Conservation (phyloP, 2,888 invertebrate genomes). For the Hydropsyche betteni region DNA sequence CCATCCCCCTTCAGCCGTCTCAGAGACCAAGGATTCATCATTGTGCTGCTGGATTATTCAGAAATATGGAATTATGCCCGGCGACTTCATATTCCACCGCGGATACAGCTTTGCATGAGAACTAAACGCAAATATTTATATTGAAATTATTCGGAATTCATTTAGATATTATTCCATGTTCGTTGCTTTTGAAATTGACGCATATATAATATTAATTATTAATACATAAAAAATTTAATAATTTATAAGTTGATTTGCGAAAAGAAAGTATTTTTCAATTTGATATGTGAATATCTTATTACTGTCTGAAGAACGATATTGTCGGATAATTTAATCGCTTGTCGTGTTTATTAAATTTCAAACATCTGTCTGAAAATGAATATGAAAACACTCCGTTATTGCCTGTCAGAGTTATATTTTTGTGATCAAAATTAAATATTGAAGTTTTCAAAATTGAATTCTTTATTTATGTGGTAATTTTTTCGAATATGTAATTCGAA, state of each 20-base stretch:
- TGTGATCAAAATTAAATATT: neutral
- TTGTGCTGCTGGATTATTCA: constrained; percentile 38
- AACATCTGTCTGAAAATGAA: constrained; percentile 21
- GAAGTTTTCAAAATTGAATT: neutral
- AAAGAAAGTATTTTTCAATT: too few species aligned
- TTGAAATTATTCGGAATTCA: constrained; percentile 5
- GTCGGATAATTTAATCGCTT: constrained; percentile 21
- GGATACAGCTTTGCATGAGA: constrained; percentile 13
- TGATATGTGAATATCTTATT: too few species aligned
- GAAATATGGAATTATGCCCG: constrained; percentile 33
- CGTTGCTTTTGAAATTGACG: too few species aligned
- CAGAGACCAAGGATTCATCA: constrained; percentile 28
- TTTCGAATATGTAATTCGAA: neutral
- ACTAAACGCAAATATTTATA: constrained; percentile 10
- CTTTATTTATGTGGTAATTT: neutral
- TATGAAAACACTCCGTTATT: constrained; percentile 10
- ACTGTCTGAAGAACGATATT: neutral
- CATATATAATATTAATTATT: too few species aligned
- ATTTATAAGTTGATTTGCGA: too few species aligned
- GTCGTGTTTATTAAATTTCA: constrained; percentile 25
- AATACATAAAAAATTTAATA: too few species aligned
- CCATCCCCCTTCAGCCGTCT: constrained; percentile 2
- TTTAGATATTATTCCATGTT: neutral
- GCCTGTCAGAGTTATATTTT: neutral
- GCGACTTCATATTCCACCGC: constrained; percentile 34